Base-by-base conservation (phyloP, 1,140 invertebrate species). In the Drosophila pandora region DNA sequence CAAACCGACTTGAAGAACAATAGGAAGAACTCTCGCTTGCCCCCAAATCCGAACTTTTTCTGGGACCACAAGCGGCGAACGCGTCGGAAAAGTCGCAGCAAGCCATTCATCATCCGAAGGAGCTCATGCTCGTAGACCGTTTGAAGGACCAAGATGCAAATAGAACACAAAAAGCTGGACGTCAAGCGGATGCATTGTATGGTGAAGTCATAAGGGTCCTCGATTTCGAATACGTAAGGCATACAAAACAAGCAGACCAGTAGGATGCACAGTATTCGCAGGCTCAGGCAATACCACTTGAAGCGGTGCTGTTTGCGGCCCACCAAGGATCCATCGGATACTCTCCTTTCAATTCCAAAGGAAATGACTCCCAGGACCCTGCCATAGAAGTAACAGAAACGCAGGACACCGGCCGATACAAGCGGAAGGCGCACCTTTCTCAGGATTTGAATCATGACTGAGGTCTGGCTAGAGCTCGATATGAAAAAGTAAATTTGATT, bases 221-320 rank as follows among this genome's bases (percentile, higher is more conserved):
- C 12, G 32, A 82, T 47, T 0, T 6, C 8, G 0, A 28, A 10
- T 0, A 71, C 49, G 0, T 6, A 0, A 0, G 13, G 34, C 2
- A 43, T 10, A 41, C 54, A 63, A n/a, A 69, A 9, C 3, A 58
- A 71, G 30, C 30, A 37, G 2, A 67, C 49, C 10, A 43, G 6
- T 1, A 41, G 8, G 9, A 6, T 22, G 12, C 47, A 67, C 0
- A 63, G 2, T 1, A 79, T 9, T 0, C 77, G 59, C 0, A 67
- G 4, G 3, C 71, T 32, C 7, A 88, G 23, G 13, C 79, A 76
- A 12, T 65, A 62, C 59, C 76, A 83, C 28, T 79, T 88, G n/a
- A 79, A 58, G 21, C 65, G 53, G 30, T 47, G 59, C 28, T 52
- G 34, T n/a, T 56, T 57, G 2, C 37, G 49, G 2, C 10, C 73